Evolutionary conservation across 1,140 invertebrate species (phyloP), one percentile per base, ranked within the genome.

Genomic region (Nebria ingens): DNA sequence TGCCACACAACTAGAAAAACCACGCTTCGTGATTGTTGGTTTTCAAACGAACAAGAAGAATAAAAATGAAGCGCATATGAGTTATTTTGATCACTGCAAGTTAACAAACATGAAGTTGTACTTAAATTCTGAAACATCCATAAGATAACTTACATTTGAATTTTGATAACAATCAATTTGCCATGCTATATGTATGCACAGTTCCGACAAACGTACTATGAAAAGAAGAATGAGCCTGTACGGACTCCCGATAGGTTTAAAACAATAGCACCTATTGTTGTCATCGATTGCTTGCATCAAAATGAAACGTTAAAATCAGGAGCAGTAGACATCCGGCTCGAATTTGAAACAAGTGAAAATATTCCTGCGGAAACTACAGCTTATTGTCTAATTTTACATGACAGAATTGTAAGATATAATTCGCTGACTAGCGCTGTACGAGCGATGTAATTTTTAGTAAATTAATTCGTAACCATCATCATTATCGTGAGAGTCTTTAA

Each of bases 91-190:
- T n/a, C n/a, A n/a, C n/a, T n/a, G n/a, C n/a, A n/a, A n/a, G n/a
- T n/a, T n/a, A n/a, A n/a, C n/a, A n/a, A n/a, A n/a, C n/a, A n/a
- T n/a, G n/a, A n/a, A n/a, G n/a, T n/a, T n/a, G n/a, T n/a, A n/a
- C n/a, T n/a, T n/a, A n/a, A n/a, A n/a, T n/a, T 40, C 29, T 13
- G 45, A 45, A 21, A 58, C 52, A 59, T 60, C 64, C 65, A 13
- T 65, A 68, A 56, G 59, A 68, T 25, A 58, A 67, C 58, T 49
- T 67, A 23, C 56, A 64, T 56, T 20, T 62, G 9, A 52, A 61
- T 40, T 65, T 59, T 57, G 42, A 45, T 4, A 38, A 58, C 9
- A 51, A 64, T 40, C 58, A 55, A 13, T 62, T 51, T 53, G 58
- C 53, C 22, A 9, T 56, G 17, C 51, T 64, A 9, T 67, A 67